Base-by-base conservation (phyloP, 2,888 invertebrate genomes). In the Acleris literana region DNA sequence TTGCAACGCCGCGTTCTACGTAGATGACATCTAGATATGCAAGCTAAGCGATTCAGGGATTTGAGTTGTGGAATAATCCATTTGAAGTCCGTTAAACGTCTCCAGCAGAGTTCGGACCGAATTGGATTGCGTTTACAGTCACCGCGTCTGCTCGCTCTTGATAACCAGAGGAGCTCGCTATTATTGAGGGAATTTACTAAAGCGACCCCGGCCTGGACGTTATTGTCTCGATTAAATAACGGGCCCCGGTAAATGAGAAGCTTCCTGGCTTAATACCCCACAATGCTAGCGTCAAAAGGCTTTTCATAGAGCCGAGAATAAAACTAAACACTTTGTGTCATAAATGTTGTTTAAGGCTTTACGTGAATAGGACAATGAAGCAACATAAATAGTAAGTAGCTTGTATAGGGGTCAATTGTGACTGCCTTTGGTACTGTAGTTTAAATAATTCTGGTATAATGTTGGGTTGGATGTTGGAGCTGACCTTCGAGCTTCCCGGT, bases 401-500 rank as follows among this genome's bases (percentile, higher is more conserved):
- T 39, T 39, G 13, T 11, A 3, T 39, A 39, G 13, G 33, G 11
- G 11, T 33, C 33, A 3, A 1, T 9, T 33, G 33, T 9, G 9
- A 33, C 29, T 29, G 33, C 33, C 1, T 33, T 2, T 11, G 33
- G 33, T 33, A 3, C 33, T 39, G 39, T 13, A 39, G 13, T 39
- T 13, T 39, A 13, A 11, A 39, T 39, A 13, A 39, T 39, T 39
- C 13, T 39, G 13, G 4, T 13, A 13, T 39, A 1, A 4, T 13
- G 39, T 39, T 4, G 1, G 39, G n/a, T n/a, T n/a, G n/a, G n/a
- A n/a, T n/a, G n/a, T 39, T 39, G 13, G 55, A 0, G 20, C 43
- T 43, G 20, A 96, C 97, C 97, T 94, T 96, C 96, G 71, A 97
- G 92, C 74, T 94, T 94, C 72, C 97, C 97, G 53, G 94, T 94